A percentile compares a stretch with the other conserved stretches of the same genome.
phyloP scores from a whole-genome alignment of 2,113 vertebrate species.

The Anthoscopus minutus region DNA sequence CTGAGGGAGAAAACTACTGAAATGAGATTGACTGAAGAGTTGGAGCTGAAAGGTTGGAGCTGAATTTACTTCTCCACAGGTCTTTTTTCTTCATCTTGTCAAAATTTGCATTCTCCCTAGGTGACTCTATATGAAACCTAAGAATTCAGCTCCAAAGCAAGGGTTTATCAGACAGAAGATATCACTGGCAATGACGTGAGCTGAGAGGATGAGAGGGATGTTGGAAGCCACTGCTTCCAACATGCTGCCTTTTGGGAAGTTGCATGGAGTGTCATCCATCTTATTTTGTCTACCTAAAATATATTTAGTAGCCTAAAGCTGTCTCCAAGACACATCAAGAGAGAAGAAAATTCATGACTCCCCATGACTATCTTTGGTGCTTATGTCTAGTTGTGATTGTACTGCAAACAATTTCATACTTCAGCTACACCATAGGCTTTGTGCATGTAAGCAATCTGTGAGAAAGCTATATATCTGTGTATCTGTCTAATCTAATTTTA shows the following conservation, averaged over 20 bases:
- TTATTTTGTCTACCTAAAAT: not conserved
- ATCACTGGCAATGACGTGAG: fast-evolving
- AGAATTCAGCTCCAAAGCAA: not conserved
- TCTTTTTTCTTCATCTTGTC: not conserved
- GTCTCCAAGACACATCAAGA: not conserved
- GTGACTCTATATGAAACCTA: not conserved
- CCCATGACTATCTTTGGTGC: not conserved
- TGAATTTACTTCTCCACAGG: not conserved
- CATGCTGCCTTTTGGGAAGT: not conserved
- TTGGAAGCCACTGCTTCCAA: not conserved
- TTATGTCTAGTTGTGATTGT: not conserved
- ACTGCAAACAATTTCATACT: fast-evolving
- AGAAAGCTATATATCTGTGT: not conserved
- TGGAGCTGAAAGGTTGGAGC: not conserved
- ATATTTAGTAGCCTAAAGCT: not conserved
- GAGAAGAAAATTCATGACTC: not conserved
- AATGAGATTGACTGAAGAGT: not conserved
- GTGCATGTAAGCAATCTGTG: not conserved
- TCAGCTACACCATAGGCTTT: not conserved
- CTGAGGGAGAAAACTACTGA: not conserved
- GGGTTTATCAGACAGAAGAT: not conserved
- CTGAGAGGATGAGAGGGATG: not conserved
- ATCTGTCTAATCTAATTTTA: not conserved
- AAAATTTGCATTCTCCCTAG: not conserved
- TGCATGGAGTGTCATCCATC: fast-evolving